Evolutionary conservation across 2,113 vertebrate genomes (phyloP), one percentile per base, ranked within the genome.

Genomic region (Chaetura pelagica): DNA sequence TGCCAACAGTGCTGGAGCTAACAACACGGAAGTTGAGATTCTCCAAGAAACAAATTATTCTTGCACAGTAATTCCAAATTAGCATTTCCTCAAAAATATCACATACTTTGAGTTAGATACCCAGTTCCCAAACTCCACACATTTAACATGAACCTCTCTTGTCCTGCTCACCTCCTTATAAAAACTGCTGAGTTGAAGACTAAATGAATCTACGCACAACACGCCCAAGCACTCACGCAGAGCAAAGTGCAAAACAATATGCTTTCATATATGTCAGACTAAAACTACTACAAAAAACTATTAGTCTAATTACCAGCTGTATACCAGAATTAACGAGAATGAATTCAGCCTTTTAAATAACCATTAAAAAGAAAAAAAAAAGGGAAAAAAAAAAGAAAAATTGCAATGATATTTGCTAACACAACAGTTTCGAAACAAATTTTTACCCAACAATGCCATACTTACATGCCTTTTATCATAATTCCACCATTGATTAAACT

Each of bases 241-340:
- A 46, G 5, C 42, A 44, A 40, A 34, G 13, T 2, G 1, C 9
- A 77, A 42, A 9, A 42, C 0, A 2, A 2, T 18, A 75, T 2
- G 5, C 7, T 74, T 92, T 59, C 10, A 17, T 13, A 46, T 27
- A 27, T 21, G 51, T 29, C 55, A 10, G 13, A 75, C 17, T 77
- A 59, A 95, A 84, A 89, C 18, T 32, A 57, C 26, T 24, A 29
- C 7, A 15, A 38, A 89, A 67, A 14, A 42, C 32, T 51, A 32
- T 19, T 6, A 77, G 12, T 77, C 9, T 61, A 55, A 84, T 18
- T 55, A 63, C 12, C 5, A 59, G 30, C 1, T 71, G 10, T 20
- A 78, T 6, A 78, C 1, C 14, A 74, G 22, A 84, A 14, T 17
- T 49, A 71, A 2, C 0, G 1, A 54, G 7, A 42, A 64, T 44